Evolutionary conservation across 23 tunicate species (phyloP), one percentile per base, ranked within the genome.

Genomic region (Styela plicata): DNA sequence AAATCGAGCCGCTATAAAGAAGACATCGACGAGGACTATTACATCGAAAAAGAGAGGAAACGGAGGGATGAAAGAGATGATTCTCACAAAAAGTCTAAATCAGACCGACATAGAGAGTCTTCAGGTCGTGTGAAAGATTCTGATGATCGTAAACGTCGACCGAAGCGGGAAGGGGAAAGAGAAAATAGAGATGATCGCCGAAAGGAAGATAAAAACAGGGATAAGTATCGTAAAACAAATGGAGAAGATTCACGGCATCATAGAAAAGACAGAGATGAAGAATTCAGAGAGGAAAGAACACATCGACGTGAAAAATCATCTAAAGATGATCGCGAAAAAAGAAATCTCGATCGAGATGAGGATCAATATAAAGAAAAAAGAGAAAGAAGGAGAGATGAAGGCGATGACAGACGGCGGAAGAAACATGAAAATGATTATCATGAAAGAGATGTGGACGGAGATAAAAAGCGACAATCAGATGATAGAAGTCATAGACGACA

Each of bases 301-400:
- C 24, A 82, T 44, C 35, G 24, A 27, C 13, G 10, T 44, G 57
- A 44, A 44, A 44, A 44, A 44, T 5, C 57, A 5, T 44, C 57
- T 7, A 44, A 13, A 44, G 57, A 44, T 22, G 34, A 69, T 70
- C 36, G 65, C 52, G 62, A 82, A 33, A 37, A 34, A 82, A 82
- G 80, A 70, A 20, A 70, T 31, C 25, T 24, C 10, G 33, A 28
- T 31, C 34, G 65, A 25, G 37, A 74, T 44, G 24, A 83, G 24
- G 71, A 64, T 10, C 21, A 34, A 36, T 64, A 74, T 25, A 74
- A 64, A 29, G 71, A 31, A 77, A 35, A 76, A 85, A 62, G 83
- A 21, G 63, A 52, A 76, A 52, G 64, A 76, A 33, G 33, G 82
- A 74, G 86, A 74, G 44, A 82, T 52, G 70, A 74, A 1, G 33